Conservation (phyloP, 2,797 vertebrate species). For the Chromobotia macracanthus region DNA sequence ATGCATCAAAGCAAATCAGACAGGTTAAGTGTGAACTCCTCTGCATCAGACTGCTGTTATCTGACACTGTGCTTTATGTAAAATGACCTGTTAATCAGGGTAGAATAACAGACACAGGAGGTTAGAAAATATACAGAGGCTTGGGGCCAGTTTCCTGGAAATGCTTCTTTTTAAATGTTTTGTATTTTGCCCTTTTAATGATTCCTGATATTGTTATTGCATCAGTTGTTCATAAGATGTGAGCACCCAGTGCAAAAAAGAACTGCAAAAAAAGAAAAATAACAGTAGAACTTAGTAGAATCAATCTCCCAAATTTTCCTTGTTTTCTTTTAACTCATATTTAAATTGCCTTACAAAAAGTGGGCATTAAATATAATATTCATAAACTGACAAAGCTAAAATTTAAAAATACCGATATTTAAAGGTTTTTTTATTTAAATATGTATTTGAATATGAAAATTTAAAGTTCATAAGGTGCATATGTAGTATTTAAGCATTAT, state of each 20-base stretch:
- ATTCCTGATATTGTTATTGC: not conserved
- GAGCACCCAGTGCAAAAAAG: no score
- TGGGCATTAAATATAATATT: no score
- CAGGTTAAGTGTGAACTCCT: conserved; percentile 10
- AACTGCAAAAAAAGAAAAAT: no score
- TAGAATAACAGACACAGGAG: conserved; percentile 42
- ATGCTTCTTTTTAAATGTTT: no score
- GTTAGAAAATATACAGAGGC: conserved; percentile 22
- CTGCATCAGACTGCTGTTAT: conserved; percentile 9
- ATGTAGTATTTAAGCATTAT: not conserved
- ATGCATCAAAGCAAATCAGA: conserved; percentile 39
- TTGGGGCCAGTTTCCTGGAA: conserved; percentile 45
- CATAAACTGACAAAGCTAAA: no score
- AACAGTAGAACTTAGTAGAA: no score
- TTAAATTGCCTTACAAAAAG: no score
- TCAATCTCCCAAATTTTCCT: no score
- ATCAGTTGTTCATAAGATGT: no score
- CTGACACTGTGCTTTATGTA: conserved; percentile 32
- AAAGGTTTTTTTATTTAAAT: not conserved
- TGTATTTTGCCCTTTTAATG: conserved; percentile 1
- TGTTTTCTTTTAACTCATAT: no score
- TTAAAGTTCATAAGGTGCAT: no score
- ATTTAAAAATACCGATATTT: no score
- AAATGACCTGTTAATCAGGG: conserved; percentile 36
- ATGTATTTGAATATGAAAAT: not conserved